These are phyloP conservation scores for Polydrusus pterygomalis DNA, from an alignment of 2,888 invertebrate genomes.

Conservation along the genomic window DNA sequence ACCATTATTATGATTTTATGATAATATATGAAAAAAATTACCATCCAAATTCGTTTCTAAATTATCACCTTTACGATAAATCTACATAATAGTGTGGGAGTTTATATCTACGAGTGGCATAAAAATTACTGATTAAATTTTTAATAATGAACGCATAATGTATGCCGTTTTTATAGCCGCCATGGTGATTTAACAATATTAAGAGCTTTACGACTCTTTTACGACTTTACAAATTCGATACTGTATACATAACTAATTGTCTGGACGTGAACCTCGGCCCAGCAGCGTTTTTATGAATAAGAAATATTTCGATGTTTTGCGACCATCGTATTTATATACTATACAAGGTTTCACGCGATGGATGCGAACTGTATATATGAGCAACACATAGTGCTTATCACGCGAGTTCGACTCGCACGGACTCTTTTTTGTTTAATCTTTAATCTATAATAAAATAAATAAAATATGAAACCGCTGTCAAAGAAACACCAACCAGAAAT, in stretches of 20 bases:
- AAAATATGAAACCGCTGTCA: no score
- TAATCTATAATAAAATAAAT: no score
- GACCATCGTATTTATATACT: neutral
- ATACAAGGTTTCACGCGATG: neutral
- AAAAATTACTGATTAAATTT: constrained; percentile 52
- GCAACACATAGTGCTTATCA: no score
- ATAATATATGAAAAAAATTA: constrained; percentile 38
- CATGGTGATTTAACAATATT: constrained; percentile 54
- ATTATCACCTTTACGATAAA: constrained; percentile 47
- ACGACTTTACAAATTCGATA: constrained; percentile 49
- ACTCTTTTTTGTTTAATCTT: no score
- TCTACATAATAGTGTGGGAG: constrained; percentile 44
- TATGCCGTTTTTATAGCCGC: constrained; percentile 50
- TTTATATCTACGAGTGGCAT: constrained; percentile 41
- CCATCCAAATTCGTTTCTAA: constrained; percentile 50
- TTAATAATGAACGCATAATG: constrained; percentile 52
- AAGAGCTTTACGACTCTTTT: constrained; percentile 51
- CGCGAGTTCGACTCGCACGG: no score
- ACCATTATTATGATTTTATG: constrained; percentile 25
- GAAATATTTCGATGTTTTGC: constrained; percentile 1
- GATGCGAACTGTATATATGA: no score
- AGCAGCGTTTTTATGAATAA: constrained; percentile 28
- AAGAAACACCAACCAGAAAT: no score
- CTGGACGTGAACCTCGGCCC: constrained; percentile 32
- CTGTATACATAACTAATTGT: constrained; percentile 52